Base-by-base conservation (phyloP, 92 coral and sea anemone genomes). In the Epizoanthus illoricatus region DNA sequence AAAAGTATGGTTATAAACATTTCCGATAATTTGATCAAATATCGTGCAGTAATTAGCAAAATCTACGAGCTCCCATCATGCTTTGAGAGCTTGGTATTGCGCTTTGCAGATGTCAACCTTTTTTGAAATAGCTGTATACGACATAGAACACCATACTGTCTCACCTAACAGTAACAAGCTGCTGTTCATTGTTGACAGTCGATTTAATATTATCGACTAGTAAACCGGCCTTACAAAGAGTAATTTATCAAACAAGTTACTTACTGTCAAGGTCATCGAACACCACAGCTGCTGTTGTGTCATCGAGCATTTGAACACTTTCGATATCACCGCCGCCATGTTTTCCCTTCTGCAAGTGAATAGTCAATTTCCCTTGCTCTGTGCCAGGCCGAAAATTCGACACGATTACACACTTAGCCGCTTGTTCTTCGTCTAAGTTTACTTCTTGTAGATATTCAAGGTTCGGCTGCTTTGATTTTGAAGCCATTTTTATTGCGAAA, bases 281-380 rank as follows among this genome's bases (percentile, higher is more conserved):
- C 19, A 85, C 60, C 28, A 85, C 82, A 36, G 47, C 64, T 13
- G 91, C 91, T 47, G 56, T 73, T 55, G 61, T 56, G 2, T 75
- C 47, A 43, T 66, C 67, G 5, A 76, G 6, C 41, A 89, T 17
- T 1, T 10, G 21, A 40, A 81, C 43, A 0, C 63, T 58, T 6
- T 58, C 66, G 43, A 85, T 79, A 21, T 75, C 84, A 4, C 91
- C 91, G 57, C 91, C 91, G 89, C 91, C 91, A 89, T 89, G 80
- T 85, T 75, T 89, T 7, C 69, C 59, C 76, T 71, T 83, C 54
- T 88, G 91, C 33, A 85, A 81, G 16, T 88, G 86, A 54, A 88
- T 85, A 8, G n/a, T 47, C 5, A 88, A 52, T 3, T 73, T 55
- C 4, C 69, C 80, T 33, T 60, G 56, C 16, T 42, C 60, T 24